Percentiles rank a stretch among this genome's conserved stretches.
phyloP scores from a whole-genome alignment of 1,140 invertebrate species.

The Eriosoma lanigerum region DNA sequence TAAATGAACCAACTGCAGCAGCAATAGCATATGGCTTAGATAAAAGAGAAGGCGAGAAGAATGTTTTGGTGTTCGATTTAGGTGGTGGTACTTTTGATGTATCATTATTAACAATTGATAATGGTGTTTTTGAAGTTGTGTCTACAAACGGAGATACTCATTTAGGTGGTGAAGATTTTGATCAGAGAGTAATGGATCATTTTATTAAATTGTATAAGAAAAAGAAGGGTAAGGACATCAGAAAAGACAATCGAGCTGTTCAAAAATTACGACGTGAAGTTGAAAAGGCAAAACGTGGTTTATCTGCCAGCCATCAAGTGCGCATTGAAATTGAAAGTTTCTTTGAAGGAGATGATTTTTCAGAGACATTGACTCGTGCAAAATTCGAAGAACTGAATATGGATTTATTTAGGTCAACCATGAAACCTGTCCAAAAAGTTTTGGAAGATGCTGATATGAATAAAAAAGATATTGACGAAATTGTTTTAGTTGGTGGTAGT shows the following conservation, averaged over 20 bases:
- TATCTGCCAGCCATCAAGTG: constrained; percentile 89
- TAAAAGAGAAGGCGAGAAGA: constrained; percentile 98
- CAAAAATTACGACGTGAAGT: constrained; percentile 96
- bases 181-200: constrained; percentile 97
- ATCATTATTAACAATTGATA: constrained; percentile 97
- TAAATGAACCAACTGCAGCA: constrained; percentile 99
- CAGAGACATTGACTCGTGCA: constrained; percentile 96
- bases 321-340: constrained; percentile 99
- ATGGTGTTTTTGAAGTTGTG: constrained; percentile 90
- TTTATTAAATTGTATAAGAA: constrained; percentile 99
- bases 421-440: constrained; percentile 98
- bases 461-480: constrained; percentile 98
- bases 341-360: constrained; percentile 99
- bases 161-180: constrained; percentile 98
- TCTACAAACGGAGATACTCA: constrained; percentile 99
- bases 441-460: constrained; percentile 98
- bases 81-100: constrained; percentile 99
- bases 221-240: constrained; percentile 97
- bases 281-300: constrained; percentile 95
- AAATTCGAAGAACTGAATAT: constrained; percentile 99
- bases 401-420: constrained; percentile 96
- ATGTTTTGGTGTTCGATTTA: constrained; percentile 98
- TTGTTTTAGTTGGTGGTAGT: constrained; percentile 97
- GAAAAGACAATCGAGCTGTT: constrained; percentile 91
- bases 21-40: constrained; percentile 99